phyloP scores from a whole-genome alignment of 2,113 vertebrate species.

The Turdus rufiventris region DNA sequence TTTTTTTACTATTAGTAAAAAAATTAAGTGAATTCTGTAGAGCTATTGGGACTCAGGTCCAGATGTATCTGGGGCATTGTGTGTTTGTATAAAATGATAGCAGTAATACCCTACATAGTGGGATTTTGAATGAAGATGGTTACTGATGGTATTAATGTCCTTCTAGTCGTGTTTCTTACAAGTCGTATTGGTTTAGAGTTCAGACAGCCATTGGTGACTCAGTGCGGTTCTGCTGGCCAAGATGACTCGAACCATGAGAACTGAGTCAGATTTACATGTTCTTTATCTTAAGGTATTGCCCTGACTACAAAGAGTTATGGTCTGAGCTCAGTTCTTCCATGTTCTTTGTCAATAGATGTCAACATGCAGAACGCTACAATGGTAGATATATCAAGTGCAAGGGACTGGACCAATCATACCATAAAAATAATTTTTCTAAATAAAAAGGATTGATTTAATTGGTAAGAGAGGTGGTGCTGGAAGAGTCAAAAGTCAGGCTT shows the following conservation, averaged over 20 bases:
- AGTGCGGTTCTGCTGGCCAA: neutral
- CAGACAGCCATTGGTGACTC: neutral
- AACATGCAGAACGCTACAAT: rapidly evolving
- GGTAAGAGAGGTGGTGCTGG: neutral
- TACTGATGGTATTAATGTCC: neutral
- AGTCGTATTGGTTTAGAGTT: neutral
- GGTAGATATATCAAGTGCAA: neutral
- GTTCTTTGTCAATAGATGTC: neutral
- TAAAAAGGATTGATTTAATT: neutral
- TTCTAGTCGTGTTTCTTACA: neutral
- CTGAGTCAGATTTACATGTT: rapidly evolving
- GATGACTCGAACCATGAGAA: neutral
- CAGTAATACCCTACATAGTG: neutral
- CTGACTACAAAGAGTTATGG: neutral
- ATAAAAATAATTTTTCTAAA: neutral
- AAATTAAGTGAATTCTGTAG: neutral
- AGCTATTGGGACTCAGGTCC: neutral
- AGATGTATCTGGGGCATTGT: neutral
- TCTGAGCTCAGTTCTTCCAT: neutral
- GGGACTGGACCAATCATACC: neutral
- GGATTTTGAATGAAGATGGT: neutral
- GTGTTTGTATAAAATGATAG: neutral
- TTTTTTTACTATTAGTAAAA: neutral
- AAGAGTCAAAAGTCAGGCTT: neutral
- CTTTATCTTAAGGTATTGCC: neutral